Conservation (phyloP, 1,140 invertebrate genomes). For the Cyrtorhinus lividipennis region DNA sequence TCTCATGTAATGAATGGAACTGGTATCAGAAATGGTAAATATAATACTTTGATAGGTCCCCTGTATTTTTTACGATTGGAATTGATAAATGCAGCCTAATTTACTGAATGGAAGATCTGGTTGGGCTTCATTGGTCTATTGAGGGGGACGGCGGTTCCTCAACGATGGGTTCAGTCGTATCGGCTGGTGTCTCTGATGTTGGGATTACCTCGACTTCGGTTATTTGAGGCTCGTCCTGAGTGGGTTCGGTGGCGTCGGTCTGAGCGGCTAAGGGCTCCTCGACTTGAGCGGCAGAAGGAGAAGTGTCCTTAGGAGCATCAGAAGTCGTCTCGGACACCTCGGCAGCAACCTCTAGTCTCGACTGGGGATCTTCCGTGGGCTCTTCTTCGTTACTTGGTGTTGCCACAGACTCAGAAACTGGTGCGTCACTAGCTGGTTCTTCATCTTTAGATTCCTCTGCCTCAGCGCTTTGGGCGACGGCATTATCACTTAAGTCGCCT, state of each 20-base stretch:
- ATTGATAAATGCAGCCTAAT: neutral
- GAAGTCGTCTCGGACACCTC: neutral
- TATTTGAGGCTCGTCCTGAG: neutral
- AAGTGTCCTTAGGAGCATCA: neutral
- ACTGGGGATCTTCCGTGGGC: neutral
- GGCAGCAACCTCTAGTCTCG: neutral
- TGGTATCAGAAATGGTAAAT: too few species aligned
- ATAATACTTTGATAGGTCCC: neutral
- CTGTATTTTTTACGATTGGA: neutral
- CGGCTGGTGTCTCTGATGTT: constrained; percentile 5
- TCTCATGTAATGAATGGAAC: too few species aligned
- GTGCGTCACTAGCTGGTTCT: neutral
- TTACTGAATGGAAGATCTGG: neutral
- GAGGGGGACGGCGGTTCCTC: constrained; percentile 16
- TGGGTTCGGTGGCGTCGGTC: neutral
- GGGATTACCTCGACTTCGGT: constrained; percentile 4
- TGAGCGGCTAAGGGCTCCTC: neutral
- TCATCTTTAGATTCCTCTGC: too few species aligned
- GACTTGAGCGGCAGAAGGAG: neutral
- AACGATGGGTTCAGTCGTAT: constrained; percentile 18
- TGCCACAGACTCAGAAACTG: neutral
- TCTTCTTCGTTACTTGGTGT: neutral
- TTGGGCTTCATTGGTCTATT: neutral
- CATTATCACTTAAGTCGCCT: too few species aligned
- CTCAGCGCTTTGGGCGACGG: too few species aligned